These are phyloP conservation scores for Philotrypesis tridentata DNA, from an alignment of 1,140 invertebrate genomes.

Conservation along the genomic window DNA sequence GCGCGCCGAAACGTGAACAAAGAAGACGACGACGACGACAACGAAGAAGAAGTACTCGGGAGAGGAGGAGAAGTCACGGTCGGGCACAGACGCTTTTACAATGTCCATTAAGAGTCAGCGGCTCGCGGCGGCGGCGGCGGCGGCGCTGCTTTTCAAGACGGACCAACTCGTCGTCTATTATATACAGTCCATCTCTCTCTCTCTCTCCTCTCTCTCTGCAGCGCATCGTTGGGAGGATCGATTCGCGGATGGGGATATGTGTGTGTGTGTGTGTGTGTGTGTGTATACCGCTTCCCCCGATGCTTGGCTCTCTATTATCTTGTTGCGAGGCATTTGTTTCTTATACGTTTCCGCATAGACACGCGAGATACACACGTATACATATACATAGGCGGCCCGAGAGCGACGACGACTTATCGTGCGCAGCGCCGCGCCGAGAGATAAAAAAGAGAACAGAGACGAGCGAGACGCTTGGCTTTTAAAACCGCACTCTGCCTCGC, in stretches of 20 bases:
- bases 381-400: no score
- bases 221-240: not conserved
- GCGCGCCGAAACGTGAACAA: not conserved
- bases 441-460: no score
- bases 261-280: no score
- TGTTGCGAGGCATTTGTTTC: not conserved
- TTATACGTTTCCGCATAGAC: not conserved
- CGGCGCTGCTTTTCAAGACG: not conserved
- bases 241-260: not conserved
- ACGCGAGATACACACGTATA: no score
- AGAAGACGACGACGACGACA: not conserved
- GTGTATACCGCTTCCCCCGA: no score
- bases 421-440: no score
- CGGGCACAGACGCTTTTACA: slow-evolving; percentile 14
- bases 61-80: not conserved
- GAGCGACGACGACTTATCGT: not conserved
- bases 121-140: no score
- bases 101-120: slow-evolving; percentile 10
- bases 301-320: no score
- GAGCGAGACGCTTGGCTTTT: no score
- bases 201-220: no score
- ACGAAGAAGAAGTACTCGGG: slow-evolving; percentile 3
- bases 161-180: not conserved
- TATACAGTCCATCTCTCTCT: no score
- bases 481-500: no score